Evolutionary conservation across 2,113 vertebrate genomes (phyloP).

Genomic region (Chlorodrepanis virens): DNA sequence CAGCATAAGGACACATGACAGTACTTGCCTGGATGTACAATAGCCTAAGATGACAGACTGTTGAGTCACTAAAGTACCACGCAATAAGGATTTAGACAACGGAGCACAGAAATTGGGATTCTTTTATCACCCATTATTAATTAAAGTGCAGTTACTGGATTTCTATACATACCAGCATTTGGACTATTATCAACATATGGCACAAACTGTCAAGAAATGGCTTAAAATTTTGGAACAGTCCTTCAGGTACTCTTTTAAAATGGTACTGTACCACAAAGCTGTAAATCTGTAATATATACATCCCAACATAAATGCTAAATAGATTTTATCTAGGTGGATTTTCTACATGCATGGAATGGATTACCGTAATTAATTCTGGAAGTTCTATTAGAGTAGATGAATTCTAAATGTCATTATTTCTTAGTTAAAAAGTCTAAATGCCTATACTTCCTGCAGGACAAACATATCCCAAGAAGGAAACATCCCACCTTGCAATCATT

Average conservation of each 20-base stretch:
- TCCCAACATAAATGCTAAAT: neutral
- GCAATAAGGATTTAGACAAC: neutral
- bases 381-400: neutral
- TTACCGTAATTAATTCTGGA: neutral
- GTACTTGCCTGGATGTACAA: neutral
- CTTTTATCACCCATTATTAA: neutral
- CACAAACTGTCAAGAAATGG: neutral
- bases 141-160: neutral
- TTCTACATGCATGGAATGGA: neutral
- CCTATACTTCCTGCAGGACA: neutral
- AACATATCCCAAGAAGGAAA: neutral
- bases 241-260: neutral
- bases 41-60: neutral
- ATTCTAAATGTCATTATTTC: neutral
- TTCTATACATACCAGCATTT: neutral
- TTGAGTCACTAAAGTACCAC: neutral
- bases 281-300: neutral
- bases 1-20: neutral
- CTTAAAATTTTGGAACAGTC: neutral
- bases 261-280: neutral
- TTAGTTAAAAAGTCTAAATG: neutral
- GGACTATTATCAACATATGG: neutral
- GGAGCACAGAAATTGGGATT: neutral
- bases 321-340: neutral
- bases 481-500: neutral